Evolutionary conservation across 2,888 invertebrate species (phyloP), one percentile per base, ranked within the genome.

Genomic region (Exocentrus adspersus): DNA sequence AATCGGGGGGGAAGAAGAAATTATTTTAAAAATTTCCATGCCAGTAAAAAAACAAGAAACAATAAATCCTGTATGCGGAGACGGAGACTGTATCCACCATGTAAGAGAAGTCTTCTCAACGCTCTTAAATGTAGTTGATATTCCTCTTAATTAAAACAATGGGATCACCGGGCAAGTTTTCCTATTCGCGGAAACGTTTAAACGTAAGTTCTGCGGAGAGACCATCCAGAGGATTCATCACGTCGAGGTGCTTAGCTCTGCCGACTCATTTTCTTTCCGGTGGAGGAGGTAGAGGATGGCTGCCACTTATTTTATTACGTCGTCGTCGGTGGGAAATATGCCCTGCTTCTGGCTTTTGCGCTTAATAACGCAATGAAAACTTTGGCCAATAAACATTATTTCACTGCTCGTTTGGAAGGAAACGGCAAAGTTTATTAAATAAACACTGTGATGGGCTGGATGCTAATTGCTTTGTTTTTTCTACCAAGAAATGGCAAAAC

Each of bases 291-390:
- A n/a, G n/a, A n/a, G 17, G 21, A 21, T 20, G 41, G 21, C 12
- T 42, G 41, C 53, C 42, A 53, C 53, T 53, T 53, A 53, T 53
- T 53, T 53, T 53, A 53, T 53, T n/a, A n/a, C n/a, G n/a, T n/a
- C n/a, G n/a, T n/a, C n/a, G 41, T 53, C 53, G 2, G 20, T 14
- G 16, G 41, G 41, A 53, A 53, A 37, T 53, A 53, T 53, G 53
- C 53, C 42, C 6, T 53, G 41, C 41, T 41, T 7, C 9, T 21
- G 14, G 14, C 20, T 37, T 37, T 53, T 37, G 24, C 41, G 14
- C 14, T 53, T 51, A 37, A 20, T 53, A 37, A 42, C 10, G 53
- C 41, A 41, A 53, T 53, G 41, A 53, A 53, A 48, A 53, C 41
- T 21, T n/a, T 42, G 7, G 10, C 12, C 21, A 19, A 24, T 53